Conservation (phyloP, 2,797 vertebrate genomes). For the Sebastiscus tertius region DNA sequence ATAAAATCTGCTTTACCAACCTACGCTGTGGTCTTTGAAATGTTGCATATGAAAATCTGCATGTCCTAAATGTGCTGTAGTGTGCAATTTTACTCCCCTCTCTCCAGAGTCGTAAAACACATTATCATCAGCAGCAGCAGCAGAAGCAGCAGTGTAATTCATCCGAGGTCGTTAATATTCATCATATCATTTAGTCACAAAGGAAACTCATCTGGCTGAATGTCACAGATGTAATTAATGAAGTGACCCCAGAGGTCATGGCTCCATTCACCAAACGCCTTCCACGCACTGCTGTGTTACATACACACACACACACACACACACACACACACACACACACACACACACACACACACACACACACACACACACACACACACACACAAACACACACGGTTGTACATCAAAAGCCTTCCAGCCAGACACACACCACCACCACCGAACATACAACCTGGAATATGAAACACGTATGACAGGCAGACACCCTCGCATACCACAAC, state of each 20-base stretch:
- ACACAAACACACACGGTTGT: slow-evolving; percentile 41
- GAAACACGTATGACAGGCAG: slow-evolving; percentile 44
- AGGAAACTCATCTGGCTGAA: slow-evolving; percentile 90
- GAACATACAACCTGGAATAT: slow-evolving; percentile 60
- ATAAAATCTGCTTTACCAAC: slow-evolving; percentile 58
- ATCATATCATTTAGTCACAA: slow-evolving; percentile 89
- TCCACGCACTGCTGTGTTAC: slow-evolving; percentile 63
- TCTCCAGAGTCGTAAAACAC: slow-evolving; percentile 81
- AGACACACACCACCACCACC: slow-evolving; percentile 34
- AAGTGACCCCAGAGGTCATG: slow-evolving; percentile 84
- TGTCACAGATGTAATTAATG: slow-evolving; percentile 91
- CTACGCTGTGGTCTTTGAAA: slow-evolving; percentile 62
- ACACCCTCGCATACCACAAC: slow-evolving; percentile 57
- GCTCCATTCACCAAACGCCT: slow-evolving; percentile 84
- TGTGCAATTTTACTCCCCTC: slow-evolving; percentile 78
- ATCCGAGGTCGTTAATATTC: slow-evolving; percentile 87
- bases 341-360: slow-evolving; percentile 59
- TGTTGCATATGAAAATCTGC: slow-evolving; percentile 73
- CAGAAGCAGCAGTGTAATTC: slow-evolving; percentile 83
- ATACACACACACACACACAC: slow-evolving; percentile 49
- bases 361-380: slow-evolving; percentile 39
- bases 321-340: slow-evolving; percentile 35
- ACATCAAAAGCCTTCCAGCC: slow-evolving; percentile 63
- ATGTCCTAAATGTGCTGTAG: slow-evolving; percentile 78
- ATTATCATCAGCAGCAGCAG: slow-evolving; percentile 82